Base-by-base conservation (phyloP, 2,113 vertebrate genomes). In the Lophius piscatorius region DNA sequence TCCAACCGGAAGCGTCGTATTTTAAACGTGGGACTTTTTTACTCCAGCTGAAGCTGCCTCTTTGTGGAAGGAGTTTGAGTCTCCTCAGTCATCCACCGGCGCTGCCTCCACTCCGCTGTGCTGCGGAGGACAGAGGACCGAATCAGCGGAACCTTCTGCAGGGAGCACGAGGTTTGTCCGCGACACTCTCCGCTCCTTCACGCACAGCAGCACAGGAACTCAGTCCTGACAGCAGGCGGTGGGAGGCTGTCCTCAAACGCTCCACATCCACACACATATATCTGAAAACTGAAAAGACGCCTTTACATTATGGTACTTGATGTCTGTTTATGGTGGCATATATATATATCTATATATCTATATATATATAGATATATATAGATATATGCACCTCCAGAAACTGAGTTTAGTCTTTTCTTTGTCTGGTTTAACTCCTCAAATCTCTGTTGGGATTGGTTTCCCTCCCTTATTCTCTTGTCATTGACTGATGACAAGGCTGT, bases 31-130 rank as follows among this genome's bases (percentile, higher is more conserved):
- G 9, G 3, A 20, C 1, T 4, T 9, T 22, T 6, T 22, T 6
- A 6, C 12, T 6, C 4, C 3, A 1, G 14, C 33, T 52, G 31
- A 11, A 6, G 14, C 57, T 62, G 52, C 31, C 20, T 33, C 57
- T 36, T 74, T 36, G 70, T 73, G 39, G 63, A 49, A 79, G 64
- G 40, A 75, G 80, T 75, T 16, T 40, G 38, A 80, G 61, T 75
- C 66, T 83, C 70, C 69, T 72, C 80, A 73, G 64, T 76, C 63
- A 59, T 6, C 76, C 67, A 58, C 68, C 80, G 68, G 78, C 64
- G 58, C 74, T 74, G 69, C 76, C 76, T 84, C 78, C 80, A 74
- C 80, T 62, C 57, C 42, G 38, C 70, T 71, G 51, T 35, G 34
- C 50, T 39, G 73, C 81, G 46, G 74, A 60, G 71, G 63, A 77